Evolutionary conservation across 2,797 vertebrate species (phyloP).

Genomic region (Corythornis leucogaster): DNA sequence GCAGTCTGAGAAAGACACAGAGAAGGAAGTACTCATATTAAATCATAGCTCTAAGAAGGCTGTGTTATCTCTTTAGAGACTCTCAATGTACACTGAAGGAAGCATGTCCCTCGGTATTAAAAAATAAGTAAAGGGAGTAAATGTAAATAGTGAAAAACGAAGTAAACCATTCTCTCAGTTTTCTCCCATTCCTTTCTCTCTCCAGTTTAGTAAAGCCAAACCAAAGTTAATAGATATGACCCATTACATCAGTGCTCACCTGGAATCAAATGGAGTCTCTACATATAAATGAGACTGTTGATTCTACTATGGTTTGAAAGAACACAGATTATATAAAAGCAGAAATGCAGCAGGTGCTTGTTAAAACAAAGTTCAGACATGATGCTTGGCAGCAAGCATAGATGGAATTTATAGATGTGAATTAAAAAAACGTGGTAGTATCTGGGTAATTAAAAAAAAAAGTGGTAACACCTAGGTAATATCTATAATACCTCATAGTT

Average conservation of each 20-base stretch:
- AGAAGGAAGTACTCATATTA: not conserved
- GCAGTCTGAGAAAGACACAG: not conserved
- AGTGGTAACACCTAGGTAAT: not conserved
- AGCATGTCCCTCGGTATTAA: not conserved
- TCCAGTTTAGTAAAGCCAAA: not conserved
- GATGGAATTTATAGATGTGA: not conserved
- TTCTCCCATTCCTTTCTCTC: not conserved
- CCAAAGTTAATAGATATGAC: not conserved
- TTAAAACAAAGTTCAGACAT: not conserved
- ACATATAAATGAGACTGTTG: not conserved
- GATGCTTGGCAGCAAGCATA: not conserved
- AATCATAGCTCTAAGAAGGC: not conserved
- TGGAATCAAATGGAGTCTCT: not conserved
- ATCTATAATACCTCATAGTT: not conserved
- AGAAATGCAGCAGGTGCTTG: not conserved
- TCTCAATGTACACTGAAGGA: not conserved
- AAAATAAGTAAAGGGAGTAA: not conserved
- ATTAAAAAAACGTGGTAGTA: not conserved
- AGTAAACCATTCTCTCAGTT: not conserved
- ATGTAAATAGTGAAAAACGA: not conserved
- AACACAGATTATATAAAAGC: not conserved
- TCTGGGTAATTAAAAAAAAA: not conserved
- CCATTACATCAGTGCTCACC: not conserved
- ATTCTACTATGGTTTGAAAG: not conserved
- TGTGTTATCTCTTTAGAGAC: not conserved